Percentiles rank a stretch among this genome's conserved stretches.
These are phyloP conservation scores for Meganola albula DNA, from an alignment of 2,888 invertebrate genomes.

Conservation along the genomic window DNA sequence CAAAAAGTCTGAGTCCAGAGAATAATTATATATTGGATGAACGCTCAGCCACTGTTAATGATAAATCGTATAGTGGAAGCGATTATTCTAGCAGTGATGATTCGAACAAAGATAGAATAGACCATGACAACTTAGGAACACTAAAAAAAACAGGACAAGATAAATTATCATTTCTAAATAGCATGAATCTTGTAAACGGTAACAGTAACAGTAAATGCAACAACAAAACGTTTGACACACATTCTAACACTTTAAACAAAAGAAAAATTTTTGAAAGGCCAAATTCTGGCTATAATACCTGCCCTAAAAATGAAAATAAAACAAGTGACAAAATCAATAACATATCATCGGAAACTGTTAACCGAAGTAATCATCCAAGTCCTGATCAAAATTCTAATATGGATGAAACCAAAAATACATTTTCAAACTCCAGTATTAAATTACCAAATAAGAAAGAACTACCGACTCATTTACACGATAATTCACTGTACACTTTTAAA, in stretches of 20 bases:
- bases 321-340: conserved; percentile 35
- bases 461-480: conserved; percentile 50
- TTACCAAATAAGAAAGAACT: conserved; percentile 34
- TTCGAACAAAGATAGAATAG: conserved; percentile 49
- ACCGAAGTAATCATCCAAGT: conserved; percentile 34
- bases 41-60: conserved; percentile 31
- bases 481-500: conserved; percentile 56
- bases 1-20: conserved; percentile 39
- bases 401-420: conserved; percentile 23
- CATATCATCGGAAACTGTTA: conserved; percentile 21
- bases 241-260: conserved; percentile 58
- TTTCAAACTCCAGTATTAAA: conserved; percentile 17
- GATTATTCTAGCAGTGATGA: conserved; percentile 49
- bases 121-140: conserved; percentile 41
- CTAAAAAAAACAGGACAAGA: conserved; percentile 45
- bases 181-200: conserved; percentile 34
- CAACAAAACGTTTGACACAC: conserved; percentile 30
- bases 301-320: conserved; percentile 30
- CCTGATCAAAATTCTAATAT: conserved; percentile 22
- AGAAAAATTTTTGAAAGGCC: conserved; percentile 60
- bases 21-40: conserved; percentile 30
- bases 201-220: conserved; percentile 28
- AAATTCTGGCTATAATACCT: conserved; percentile 33
- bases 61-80: conserved; percentile 44
- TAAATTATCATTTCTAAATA: conserved; percentile 48